Evolutionary conservation across 1,140 invertebrate species (phyloP).

Genomic region (Chionoecetes opilio): DNA sequence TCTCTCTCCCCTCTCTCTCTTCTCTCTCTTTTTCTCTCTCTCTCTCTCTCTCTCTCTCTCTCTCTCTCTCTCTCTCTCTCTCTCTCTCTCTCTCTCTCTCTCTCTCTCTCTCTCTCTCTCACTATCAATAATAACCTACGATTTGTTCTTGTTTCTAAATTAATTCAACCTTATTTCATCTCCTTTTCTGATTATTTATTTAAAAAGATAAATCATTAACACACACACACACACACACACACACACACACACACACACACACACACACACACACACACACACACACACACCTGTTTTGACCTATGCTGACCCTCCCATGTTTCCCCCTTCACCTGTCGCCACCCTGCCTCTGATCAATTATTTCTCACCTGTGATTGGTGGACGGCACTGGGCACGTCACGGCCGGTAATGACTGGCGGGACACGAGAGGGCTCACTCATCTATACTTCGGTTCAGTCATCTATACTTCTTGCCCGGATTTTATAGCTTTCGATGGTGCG

Average conservation of each 20-base stretch:
- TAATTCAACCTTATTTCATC: background rate
- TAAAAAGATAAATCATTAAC: background rate
- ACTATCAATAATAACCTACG: background rate
- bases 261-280: background rate
- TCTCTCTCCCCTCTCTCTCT: background rate
- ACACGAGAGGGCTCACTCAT: background rate
- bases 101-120: background rate
- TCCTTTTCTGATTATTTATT: slow-evolving; percentile 13
- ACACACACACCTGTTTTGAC: background rate
- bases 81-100: too few relatives aligned
- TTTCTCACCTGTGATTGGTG: slow-evolving; percentile 16
- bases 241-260: background rate
- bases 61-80: background rate
- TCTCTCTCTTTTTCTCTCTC: too few relatives aligned
- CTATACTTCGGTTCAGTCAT: slow-evolving; percentile 2
- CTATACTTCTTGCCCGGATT: background rate
- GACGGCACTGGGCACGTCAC: background rate
- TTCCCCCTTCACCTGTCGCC: too few relatives aligned
- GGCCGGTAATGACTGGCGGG: background rate
- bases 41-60: background rate
- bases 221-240: background rate
- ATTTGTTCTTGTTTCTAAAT: background rate
- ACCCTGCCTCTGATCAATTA: background rate
- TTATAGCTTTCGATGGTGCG: background rate
- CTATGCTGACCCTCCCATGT: background rate